A percentile compares a stretch with the other conserved stretches of the same genome.
Conservation (phyloP, 2,888 invertebrate species). For the Macaria notata region DNA sequence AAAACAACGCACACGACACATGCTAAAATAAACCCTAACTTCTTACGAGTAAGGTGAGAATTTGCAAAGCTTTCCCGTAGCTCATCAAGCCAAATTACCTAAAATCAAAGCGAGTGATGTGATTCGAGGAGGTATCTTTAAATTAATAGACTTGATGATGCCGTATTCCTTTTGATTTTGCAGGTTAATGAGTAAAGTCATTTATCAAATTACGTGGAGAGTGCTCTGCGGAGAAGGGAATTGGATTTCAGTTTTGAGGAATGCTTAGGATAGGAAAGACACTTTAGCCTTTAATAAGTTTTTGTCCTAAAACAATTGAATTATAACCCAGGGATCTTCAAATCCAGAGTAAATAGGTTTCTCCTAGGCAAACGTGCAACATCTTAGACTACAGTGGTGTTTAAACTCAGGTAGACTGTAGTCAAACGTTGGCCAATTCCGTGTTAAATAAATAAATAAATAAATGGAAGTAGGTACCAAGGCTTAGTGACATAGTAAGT, state of each 20-base stretch:
- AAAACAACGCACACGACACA: constrained; percentile 35
- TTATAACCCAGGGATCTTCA: too few relatives aligned
- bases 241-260: neutral
- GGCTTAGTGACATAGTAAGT: too few relatives aligned
- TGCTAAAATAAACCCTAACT: constrained; percentile 33
- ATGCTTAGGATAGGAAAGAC: neutral
- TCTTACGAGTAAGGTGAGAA: constrained; percentile 13
- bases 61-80: constrained; percentile 10
- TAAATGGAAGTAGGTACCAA: too few relatives aligned
- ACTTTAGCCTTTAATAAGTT: too few relatives aligned
- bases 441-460: too few relatives aligned
- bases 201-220: constrained; percentile 27
- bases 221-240: constrained; percentile 4
- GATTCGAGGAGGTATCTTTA: constrained; percentile 33
- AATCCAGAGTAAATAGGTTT: too few relatives aligned
- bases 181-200: constrained; percentile 28
- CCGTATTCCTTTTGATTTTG: constrained; percentile 30
- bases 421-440: too few relatives aligned
- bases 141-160: constrained; percentile 37
- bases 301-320: too few relatives aligned
- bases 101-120: constrained; percentile 40
- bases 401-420: too few relatives aligned
- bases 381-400: too few relatives aligned
- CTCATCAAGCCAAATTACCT: constrained; percentile 34
- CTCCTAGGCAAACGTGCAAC: too few relatives aligned